Percentiles rank a stretch among this genome's conserved stretches.
These are phyloP conservation scores for Macrostomum cliftonense DNA, from an alignment of 2,888 invertebrate species.

Conservation along the genomic window DNA sequence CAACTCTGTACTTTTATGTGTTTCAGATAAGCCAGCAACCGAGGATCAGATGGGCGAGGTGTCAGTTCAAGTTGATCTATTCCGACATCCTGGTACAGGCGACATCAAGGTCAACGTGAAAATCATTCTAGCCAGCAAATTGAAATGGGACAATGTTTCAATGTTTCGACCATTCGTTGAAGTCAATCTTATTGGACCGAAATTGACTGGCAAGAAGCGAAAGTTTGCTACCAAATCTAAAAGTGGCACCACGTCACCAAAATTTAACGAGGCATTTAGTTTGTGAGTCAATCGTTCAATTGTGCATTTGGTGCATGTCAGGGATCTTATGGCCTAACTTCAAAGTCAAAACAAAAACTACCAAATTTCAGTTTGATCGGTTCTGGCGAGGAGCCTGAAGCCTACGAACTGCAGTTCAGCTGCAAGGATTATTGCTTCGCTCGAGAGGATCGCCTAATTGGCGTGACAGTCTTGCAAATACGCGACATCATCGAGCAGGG, in stretches of 20 bases:
- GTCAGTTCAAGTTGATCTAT: constrained; percentile 88
- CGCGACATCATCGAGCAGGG: constrained; percentile 85
- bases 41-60: constrained; percentile 47
- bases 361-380: constrained; percentile 57
- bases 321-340: too few species aligned
- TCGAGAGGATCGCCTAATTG: constrained; percentile 65
- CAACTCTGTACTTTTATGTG: too few species aligned
- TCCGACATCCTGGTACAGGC: constrained; percentile 93
- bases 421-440: constrained; percentile 91
- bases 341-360: too few species aligned
- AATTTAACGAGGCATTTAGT: constrained; percentile 94
- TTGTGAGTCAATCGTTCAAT: constrained; percentile 55
- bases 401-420: constrained; percentile 81
- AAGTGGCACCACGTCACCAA: constrained; percentile 94
- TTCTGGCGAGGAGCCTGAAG: constrained; percentile 76
- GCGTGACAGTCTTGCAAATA: constrained; percentile 78
- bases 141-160: constrained; percentile 79
- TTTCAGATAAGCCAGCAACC: constrained; percentile 35
- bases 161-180: constrained; percentile 99
- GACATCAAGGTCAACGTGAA: constrained; percentile 99
- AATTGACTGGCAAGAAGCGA: constrained; percentile 85
- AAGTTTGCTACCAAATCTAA: constrained; percentile 95
- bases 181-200: constrained; percentile 89
- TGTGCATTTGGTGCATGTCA: neutral
- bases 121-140: constrained; percentile 92